Evolutionary conservation across 1,140 invertebrate species (phyloP).

Genomic region (Paralvinella palmiformis): DNA sequence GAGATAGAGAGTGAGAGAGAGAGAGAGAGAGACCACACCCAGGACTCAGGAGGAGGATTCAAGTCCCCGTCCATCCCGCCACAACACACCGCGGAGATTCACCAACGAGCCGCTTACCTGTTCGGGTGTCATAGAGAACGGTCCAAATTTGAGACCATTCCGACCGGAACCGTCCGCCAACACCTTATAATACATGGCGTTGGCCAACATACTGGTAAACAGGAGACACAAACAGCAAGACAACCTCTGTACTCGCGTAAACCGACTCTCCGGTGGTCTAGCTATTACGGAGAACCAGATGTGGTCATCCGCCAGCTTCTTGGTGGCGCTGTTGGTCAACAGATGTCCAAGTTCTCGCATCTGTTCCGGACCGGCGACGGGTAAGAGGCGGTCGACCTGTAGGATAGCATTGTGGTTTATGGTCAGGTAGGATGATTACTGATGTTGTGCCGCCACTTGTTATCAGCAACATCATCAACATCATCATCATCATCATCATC

Average conservation of each 20-base stretch:
- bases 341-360: constrained; percentile 53
- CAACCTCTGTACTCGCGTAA: constrained; percentile 43
- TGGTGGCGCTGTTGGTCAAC: constrained; percentile 50
- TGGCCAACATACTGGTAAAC: constrained; percentile 55
- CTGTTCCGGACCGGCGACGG: constrained; percentile 53
- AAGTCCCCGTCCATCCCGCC: no score
- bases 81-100: no score
- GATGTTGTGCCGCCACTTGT: no score
- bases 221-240: constrained; percentile 56
- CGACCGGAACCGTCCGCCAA: constrained; percentile 26
- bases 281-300: constrained; percentile 58
- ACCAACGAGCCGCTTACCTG: constrained; percentile 39
- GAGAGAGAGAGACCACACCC: no score
- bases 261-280: constrained; percentile 52
- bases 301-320: constrained; percentile 56
- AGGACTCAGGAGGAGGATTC: no score
- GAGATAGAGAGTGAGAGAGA: no score
- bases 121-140: constrained; percentile 50
- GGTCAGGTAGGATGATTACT: no score
- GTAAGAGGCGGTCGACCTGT: constrained; percentile 55
- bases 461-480: no score
- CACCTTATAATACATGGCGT: constrained; percentile 56
- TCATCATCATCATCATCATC: no score
- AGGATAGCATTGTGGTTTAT: not conserved
- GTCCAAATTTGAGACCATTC: constrained; percentile 48